phyloP scores from a whole-genome alignment of 2,113 vertebrate species.

The Castor canadensis region DNA sequence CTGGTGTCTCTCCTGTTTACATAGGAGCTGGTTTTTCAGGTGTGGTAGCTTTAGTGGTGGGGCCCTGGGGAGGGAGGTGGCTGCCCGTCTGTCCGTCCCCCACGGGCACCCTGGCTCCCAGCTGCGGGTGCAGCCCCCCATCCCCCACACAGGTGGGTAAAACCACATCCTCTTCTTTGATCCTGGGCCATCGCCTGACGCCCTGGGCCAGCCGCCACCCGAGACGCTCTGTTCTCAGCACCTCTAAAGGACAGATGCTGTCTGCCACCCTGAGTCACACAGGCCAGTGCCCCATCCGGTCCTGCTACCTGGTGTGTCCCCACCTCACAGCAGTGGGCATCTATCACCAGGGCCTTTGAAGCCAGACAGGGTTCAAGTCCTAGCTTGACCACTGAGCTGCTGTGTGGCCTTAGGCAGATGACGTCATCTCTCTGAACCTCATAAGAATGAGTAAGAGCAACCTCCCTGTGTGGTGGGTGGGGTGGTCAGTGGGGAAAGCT shows the following conservation, averaged over 20 bases:
- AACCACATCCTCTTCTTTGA: conserved; percentile 48
- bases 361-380: neutral
- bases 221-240: neutral
- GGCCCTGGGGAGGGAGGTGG: neutral
- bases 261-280: neutral
- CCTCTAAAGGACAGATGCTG: neutral
- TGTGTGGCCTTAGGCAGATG: neutral
- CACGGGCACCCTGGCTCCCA: neutral
- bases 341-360: neutral
- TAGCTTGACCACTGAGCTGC: neutral
- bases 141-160: conserved; percentile 25
- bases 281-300: neutral
- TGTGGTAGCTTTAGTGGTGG: conserved; percentile 18
- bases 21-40: conserved; percentile 77
- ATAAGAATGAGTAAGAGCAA: neutral
- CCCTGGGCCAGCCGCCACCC: neutral
- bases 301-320: neutral
- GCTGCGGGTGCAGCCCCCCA: neutral
- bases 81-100: neutral
- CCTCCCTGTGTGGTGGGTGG: neutral
- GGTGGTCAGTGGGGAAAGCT: neutral
- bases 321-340: neutral
- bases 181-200: neutral
- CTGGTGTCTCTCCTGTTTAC: conserved; percentile 51
- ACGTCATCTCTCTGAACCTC: conserved; percentile 8